phyloP scores from a whole-genome alignment of 2,888 invertebrate species.

The Himalopsyche tibetana region DNA sequence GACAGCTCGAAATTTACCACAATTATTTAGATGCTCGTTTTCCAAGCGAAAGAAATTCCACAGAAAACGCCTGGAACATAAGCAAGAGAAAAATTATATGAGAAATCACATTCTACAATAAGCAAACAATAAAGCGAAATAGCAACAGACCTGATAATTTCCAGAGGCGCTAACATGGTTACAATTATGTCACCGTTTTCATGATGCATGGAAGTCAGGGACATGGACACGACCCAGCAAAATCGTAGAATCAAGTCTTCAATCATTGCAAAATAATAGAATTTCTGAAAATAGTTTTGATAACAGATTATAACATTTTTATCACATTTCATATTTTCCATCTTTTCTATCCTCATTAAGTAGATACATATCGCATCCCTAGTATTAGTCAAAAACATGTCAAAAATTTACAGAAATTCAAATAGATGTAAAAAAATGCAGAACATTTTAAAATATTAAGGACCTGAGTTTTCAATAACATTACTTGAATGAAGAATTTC shows the following conservation, averaged over 20 bases:
- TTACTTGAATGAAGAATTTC: too few relatives aligned
- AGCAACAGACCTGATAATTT: slow-evolving; percentile 78
- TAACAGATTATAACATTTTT: not conserved
- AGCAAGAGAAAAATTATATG: not conserved
- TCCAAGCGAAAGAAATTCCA: slow-evolving; percentile 94
- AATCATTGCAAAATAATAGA: slow-evolving; percentile 90
- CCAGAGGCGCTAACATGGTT: slow-evolving; percentile 81
- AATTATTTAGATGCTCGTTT: slow-evolving; percentile 93
- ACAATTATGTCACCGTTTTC: slow-evolving; percentile 82
- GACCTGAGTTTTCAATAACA: too few relatives aligned
- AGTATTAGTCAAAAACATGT: too few relatives aligned
- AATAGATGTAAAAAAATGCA: too few relatives aligned
- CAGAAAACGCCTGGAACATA: slow-evolving; percentile 80
- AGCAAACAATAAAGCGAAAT: slow-evolving; percentile 32
- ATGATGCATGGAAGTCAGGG: slow-evolving; percentile 80
- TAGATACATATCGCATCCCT: too few relatives aligned
- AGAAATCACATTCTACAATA: slow-evolving; percentile 1
- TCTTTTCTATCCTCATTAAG: too few relatives aligned
- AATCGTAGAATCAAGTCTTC: slow-evolving; percentile 88
- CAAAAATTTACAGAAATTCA: too few relatives aligned
- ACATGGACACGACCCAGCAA: slow-evolving; percentile 85
- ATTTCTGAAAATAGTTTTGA: slow-evolving; percentile 74
- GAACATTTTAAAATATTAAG: too few relatives aligned
- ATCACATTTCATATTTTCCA: too few relatives aligned
- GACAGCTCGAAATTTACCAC: slow-evolving; percentile 92